Evolutionary conservation across 2,888 invertebrate species (phyloP).

Genomic region (Meghimatium bilineatum): DNA sequence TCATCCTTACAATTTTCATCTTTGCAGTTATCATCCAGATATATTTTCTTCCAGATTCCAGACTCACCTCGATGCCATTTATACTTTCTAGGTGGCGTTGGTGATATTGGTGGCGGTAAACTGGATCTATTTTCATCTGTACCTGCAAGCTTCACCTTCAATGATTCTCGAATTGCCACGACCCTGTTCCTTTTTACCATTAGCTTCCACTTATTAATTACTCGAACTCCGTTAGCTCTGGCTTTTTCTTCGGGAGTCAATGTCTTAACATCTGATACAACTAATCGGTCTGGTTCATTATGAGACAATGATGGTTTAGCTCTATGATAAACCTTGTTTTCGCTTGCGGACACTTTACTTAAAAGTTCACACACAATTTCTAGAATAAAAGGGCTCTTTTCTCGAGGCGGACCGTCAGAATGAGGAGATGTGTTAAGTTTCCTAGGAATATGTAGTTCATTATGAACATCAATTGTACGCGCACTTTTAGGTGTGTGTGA

Average conservation of each 20-base stretch:
- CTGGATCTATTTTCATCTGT: conserved; percentile 8
- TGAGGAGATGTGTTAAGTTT: conserved; percentile 4
- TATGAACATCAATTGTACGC: background rate
- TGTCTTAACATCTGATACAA: background rate
- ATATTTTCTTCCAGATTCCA: conserved; percentile 56
- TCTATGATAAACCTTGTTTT: background rate
- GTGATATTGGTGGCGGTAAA: conserved; percentile 48
- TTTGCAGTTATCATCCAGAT: conserved; percentile 30
- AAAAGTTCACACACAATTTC: conserved; percentile 41
- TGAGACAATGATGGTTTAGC: background rate
- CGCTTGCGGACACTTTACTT: conserved; percentile 32
- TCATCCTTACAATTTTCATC: background rate
- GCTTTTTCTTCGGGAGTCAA: conserved; percentile 16
- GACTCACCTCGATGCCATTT: conserved; percentile 55
- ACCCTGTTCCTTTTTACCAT: conserved; percentile 47
- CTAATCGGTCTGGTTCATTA: background rate
- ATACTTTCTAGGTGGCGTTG: conserved; percentile 52
- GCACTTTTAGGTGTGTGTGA: background rate
- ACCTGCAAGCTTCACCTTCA: conserved; percentile 44
- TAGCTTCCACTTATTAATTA: conserved; percentile 47
- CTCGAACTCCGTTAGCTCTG: background rate
- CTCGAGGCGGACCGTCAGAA: conserved; percentile 17
- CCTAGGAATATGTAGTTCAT: background rate
- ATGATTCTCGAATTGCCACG: conserved; percentile 42
- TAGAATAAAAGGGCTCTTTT: conserved; percentile 29